Conservation (phyloP, 2,113 vertebrate species). For the Dendropsophus ebraccatus region DNA sequence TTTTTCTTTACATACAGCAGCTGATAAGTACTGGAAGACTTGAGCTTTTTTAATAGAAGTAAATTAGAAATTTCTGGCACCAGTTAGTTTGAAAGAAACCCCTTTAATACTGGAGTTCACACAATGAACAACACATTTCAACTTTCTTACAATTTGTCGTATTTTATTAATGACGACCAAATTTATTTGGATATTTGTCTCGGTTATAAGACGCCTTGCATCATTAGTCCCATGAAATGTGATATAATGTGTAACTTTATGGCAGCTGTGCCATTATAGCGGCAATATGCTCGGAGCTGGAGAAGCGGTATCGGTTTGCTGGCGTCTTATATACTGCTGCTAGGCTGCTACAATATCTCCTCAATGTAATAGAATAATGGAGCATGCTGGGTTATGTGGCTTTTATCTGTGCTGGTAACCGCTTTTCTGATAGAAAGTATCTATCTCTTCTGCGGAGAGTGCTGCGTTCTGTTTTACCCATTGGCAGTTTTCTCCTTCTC, state of each 20-base stretch:
- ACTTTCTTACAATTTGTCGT: background rate
- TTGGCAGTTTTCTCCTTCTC: slow-evolving; percentile 17
- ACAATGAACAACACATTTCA: background rate
- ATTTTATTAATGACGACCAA: background rate
- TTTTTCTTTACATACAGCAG: too few relatives aligned
- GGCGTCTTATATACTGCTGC: slow-evolving; percentile 3
- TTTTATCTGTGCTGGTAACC: slow-evolving; percentile 12
- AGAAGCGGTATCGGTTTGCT: background rate
- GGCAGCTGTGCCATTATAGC: slow-evolving; percentile 9
- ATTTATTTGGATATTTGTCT: background rate
- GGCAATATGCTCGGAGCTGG: background rate
- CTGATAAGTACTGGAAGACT: too few relatives aligned
- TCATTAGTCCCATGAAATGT: slow-evolving; percentile 10
- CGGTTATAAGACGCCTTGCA: background rate
- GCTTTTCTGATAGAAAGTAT: slow-evolving; percentile 19
- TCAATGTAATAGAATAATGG: slow-evolving; percentile 16
- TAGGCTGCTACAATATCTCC: background rate
- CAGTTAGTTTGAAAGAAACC: too few relatives aligned
- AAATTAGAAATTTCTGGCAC: too few relatives aligned
- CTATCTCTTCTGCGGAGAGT: background rate
- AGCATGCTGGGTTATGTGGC: slow-evolving; percentile 20
- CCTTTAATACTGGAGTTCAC: background rate
- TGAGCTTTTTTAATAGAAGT: too few relatives aligned
- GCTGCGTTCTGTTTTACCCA: background rate
- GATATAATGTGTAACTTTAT: slow-evolving; percentile 4